A percentile compares a stretch with the other conserved stretches of the same genome.
Evolutionary conservation across 2,888 invertebrate species (phyloP).

Genomic region (Amphipoea oculea): DNA sequence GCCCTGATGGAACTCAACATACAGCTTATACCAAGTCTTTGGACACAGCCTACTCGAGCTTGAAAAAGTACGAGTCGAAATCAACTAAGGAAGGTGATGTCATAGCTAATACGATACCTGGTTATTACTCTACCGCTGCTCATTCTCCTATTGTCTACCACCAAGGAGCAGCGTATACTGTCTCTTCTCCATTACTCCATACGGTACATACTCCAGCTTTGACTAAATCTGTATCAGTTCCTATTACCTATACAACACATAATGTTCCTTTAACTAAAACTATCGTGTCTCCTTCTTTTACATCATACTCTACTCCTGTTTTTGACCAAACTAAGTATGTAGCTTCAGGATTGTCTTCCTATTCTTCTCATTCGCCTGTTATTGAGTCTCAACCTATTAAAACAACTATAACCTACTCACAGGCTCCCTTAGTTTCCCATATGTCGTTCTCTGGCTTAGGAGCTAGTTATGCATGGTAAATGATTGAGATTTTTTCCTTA

Average conservation of each 20-base stretch:
- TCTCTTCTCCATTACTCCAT: slow-evolving; percentile 56
- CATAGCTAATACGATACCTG: slow-evolving; percentile 54
- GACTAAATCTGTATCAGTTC: slow-evolving; percentile 52
- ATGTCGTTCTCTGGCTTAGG: slow-evolving; percentile 74
- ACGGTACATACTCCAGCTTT: slow-evolving; percentile 56
- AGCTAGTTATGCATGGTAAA: slow-evolving; percentile 77
- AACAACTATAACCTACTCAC: slow-evolving; percentile 70
- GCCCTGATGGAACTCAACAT: slow-evolving; percentile 62
- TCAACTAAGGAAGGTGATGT: slow-evolving; percentile 50
- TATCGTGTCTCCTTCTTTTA: slow-evolving; percentile 52
- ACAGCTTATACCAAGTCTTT: slow-evolving; percentile 62
- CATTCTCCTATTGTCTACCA: slow-evolving; percentile 61
- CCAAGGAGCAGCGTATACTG: slow-evolving; percentile 53
- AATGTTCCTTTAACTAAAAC: slow-evolving; percentile 57
- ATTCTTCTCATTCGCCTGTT: slow-evolving; percentile 60
- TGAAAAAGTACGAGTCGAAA: slow-evolving; percentile 64
- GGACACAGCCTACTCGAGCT: slow-evolving; percentile 59
- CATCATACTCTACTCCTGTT: slow-evolving; percentile 56
- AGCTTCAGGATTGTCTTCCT: slow-evolving; percentile 65
- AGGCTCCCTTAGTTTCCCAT: slow-evolving; percentile 73
- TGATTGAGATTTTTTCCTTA: slow-evolving; percentile 52
- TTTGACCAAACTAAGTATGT: slow-evolving; percentile 51
- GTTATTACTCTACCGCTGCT: slow-evolving; percentile 57
- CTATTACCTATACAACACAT: slow-evolving; percentile 60
- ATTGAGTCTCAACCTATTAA: slow-evolving; percentile 63